Evolutionary conservation across 2,113 vertebrate species (phyloP), one percentile per base, ranked within the genome.

Genomic region (Cairina moschata): DNA sequence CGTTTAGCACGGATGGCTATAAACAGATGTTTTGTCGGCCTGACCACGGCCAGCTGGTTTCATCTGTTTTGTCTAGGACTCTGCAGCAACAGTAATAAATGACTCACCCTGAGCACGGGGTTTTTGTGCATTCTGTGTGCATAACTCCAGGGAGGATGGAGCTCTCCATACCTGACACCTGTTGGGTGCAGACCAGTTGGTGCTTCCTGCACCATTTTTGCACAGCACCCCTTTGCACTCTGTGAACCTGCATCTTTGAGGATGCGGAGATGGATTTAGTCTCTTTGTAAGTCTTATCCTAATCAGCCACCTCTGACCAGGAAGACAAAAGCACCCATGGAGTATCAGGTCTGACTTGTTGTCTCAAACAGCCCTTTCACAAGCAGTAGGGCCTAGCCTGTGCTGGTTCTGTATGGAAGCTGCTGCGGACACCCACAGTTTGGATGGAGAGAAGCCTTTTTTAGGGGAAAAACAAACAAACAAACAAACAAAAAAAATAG

Each of bases 31-130:
- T 82, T 85, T 38, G 36, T 18, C 1, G 1, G 44, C 72, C 42
- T 80, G 86, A 66, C 79, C 80, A 56, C 77, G 91, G 93, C 78
- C 90, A 92, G 55, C 79, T 90, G 80, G 93, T 93, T 85, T 84
- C 5, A 63, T 78, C 68, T 63, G 60, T 88, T 90, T 90, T 76
- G 42, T 96, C 84, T 72, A 28, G 63, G 59, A 56, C 66, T 87
- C 73, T 72, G 60, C 21, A 92, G 93, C 31, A 68, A 38, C 56
- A 56, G 48, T 50, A 56, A 86, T 38, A 60, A 91, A 60, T 38
- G 2, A 42, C 32, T 90, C 54, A 56, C 0, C 2, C 73, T 40
- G 56, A 91, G 66, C 32, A 72, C 7, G 60, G 17, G 9, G 5
- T 0, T 77, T 94, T 86, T 72, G 16, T 44, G 76, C 23, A 71